Evolutionary conservation across 2,888 invertebrate genomes (phyloP).

Genomic region (Sinodicranocentrus sp.): DNA sequence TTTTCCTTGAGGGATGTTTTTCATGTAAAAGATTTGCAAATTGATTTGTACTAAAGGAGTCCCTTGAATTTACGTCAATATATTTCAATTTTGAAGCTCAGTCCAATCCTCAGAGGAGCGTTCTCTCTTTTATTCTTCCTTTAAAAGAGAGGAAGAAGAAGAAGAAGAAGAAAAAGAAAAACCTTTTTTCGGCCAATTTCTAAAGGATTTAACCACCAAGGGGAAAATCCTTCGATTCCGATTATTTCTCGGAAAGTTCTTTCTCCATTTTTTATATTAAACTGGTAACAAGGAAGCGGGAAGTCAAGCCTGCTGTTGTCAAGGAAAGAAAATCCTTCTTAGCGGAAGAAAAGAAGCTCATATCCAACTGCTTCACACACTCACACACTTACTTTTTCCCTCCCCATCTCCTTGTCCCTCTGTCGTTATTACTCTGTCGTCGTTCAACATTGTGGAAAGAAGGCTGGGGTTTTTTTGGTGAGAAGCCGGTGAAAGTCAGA

Average conservation of each 20-base stretch:
- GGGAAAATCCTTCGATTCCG: constrained; percentile 67
- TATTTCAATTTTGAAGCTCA: constrained; percentile 66
- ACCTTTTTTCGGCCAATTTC: constrained; percentile 59
- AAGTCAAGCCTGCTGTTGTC: constrained; percentile 56
- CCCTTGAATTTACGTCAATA: constrained; percentile 62
- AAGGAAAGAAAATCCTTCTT: constrained; percentile 52
- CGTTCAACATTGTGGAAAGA: constrained; percentile 8
- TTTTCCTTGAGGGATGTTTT: constrained; percentile 26
- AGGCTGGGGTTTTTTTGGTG: constrained; percentile 23
- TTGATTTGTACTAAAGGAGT: constrained; percentile 59
- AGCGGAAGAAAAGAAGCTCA: constrained; percentile 31
- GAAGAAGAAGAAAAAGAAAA: constrained; percentile 18
- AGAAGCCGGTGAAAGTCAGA: constrained; percentile 51
- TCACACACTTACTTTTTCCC: background rate
- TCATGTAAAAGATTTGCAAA: constrained; percentile 58
- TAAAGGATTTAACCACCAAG: constrained; percentile 68
- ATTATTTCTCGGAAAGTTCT: constrained; percentile 55
- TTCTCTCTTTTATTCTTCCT: background rate
- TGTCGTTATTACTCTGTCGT: constrained; percentile 33
- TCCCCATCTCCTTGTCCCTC: background rate
- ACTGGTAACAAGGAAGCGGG: constrained; percentile 48
- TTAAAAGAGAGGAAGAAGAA: background rate
- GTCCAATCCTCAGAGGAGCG: constrained; percentile 52
- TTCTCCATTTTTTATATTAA: constrained; percentile 46
- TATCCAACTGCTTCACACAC: constrained; percentile 30